Evolutionary conservation across 2,113 vertebrate genomes (phyloP).

Genomic region (Philantomba maxwellii): DNA sequence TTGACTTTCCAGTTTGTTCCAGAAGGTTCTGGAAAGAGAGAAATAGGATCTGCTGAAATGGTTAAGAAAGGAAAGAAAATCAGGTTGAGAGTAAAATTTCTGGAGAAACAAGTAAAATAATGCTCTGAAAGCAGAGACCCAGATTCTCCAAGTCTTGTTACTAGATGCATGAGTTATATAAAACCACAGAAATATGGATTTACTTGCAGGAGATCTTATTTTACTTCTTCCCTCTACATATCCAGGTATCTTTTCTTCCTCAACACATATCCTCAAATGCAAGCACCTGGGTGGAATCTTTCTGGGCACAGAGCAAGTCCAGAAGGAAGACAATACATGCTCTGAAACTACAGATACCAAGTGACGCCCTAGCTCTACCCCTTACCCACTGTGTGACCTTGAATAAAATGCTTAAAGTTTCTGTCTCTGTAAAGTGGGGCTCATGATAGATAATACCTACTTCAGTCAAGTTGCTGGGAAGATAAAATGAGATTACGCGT

Average conservation of each 20-base stretch:
- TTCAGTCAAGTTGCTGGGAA: neutral
- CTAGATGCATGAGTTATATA: neutral
- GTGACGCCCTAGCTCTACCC: neutral
- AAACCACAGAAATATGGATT: neutral
- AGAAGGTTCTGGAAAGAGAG: neutral
- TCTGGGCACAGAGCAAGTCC: neutral
- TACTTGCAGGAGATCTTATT: neutral
- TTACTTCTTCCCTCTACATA: neutral
- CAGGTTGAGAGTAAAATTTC: neutral
- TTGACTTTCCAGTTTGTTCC: neutral
- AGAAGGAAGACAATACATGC: too few relatives aligned
- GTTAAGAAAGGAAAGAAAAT: neutral
- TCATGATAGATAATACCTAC: neutral
- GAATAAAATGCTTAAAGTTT: neutral
- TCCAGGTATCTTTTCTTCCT: neutral
- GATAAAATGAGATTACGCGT: neutral
- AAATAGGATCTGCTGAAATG: neutral
- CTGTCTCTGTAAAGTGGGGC: neutral
- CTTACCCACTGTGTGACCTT: neutral
- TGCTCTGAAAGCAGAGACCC: neutral
- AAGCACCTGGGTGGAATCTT: neutral
- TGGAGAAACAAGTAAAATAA: neutral
- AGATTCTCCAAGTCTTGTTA: neutral
- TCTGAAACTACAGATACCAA: neutral
- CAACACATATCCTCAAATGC: neutral